These are phyloP conservation scores for Oryzias woworae DNA, from an alignment of 2,113 vertebrate genomes.

Conservation along the genomic window DNA sequence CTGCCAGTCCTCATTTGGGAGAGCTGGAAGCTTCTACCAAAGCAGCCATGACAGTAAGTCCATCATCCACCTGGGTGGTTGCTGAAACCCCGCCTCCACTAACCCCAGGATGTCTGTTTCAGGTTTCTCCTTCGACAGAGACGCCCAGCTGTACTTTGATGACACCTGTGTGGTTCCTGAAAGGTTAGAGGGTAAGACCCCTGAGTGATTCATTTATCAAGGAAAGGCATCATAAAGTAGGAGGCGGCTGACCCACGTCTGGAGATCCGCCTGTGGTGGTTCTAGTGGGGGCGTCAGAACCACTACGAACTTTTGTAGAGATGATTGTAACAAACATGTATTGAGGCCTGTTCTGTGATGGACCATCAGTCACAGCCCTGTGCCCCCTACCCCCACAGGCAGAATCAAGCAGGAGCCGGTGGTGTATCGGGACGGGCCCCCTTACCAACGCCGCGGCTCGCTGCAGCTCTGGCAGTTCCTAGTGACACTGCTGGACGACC, in stretches of 20 bases:
- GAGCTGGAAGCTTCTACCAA: slow-evolving; percentile 85
- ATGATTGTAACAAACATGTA: no score
- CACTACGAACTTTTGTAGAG: no score
- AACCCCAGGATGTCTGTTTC: background rate
- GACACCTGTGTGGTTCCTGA: slow-evolving; percentile 95
- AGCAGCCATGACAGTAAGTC: slow-evolving; percentile 87
- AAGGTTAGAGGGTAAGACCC: slow-evolving; percentile 86
- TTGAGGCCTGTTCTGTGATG: no score
- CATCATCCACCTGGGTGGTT: no score
- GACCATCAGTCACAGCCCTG: slow-evolving; percentile 19
- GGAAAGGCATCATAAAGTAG: no score
- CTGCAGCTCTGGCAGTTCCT: slow-evolving; percentile 98
- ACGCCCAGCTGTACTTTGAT: slow-evolving; percentile 89
- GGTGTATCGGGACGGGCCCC: slow-evolving; percentile 88
- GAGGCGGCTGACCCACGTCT: background rate
- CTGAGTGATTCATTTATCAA: no score
- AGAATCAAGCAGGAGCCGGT: slow-evolving; percentile 94
- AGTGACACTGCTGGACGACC: slow-evolving; percentile 92
- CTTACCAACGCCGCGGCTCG: slow-evolving; percentile 93
- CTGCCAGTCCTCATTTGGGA: slow-evolving; percentile 91
- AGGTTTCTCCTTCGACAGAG: slow-evolving; percentile 92
- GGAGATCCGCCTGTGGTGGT: no score
- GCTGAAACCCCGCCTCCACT: no score
- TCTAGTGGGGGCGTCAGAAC: no score
- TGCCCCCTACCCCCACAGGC: slow-evolving; percentile 65